A percentile compares a stretch with the other conserved stretches of the same genome.
phyloP scores from a whole-genome alignment of 2,888 invertebrate species.

The Iselma pallidipennis region DNA sequence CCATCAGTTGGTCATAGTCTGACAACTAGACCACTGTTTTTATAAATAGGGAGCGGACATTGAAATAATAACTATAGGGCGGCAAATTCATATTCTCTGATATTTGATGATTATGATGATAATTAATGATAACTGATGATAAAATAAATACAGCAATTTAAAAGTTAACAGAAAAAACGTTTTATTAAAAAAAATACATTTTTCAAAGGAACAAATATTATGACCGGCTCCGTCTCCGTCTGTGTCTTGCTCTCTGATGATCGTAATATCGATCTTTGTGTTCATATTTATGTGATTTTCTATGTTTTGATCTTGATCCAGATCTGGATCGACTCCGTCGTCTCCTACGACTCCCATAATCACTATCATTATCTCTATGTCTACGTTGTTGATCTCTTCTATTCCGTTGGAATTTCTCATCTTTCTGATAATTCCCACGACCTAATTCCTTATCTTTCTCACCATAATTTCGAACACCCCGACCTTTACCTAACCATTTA shows the following conservation, averaged over 20 bases:
- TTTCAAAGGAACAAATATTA: too few species aligned
- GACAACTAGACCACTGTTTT: too few species aligned
- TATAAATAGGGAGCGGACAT: too few species aligned
- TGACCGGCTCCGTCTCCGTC: background rate
- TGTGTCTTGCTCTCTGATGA: background rate
- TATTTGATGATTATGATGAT: too few species aligned
- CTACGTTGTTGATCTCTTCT: background rate
- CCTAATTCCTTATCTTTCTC: constrained; percentile 49
- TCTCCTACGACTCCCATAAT: background rate
- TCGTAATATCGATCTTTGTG: background rate
- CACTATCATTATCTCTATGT: background rate
- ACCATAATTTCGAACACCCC: constrained; percentile 69
- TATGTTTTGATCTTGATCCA: background rate
- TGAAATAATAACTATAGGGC: too few species aligned
- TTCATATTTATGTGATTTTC: background rate
- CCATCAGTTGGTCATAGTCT: too few species aligned
- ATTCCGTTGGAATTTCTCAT: constrained; percentile 8
- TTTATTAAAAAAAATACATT: too few species aligned
- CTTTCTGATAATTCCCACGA: constrained; percentile 43
- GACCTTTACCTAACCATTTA: constrained; percentile 87
- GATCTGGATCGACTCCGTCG: background rate
- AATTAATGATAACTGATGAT: too few species aligned
- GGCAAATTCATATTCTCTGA: too few species aligned
- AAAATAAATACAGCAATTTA: too few species aligned
- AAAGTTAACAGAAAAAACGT: too few species aligned